A percentile compares a stretch with the other conserved stretches of the same genome.
Evolutionary conservation across 1,140 invertebrate genomes (phyloP).

Genomic region (Meteorus sp.): DNA sequence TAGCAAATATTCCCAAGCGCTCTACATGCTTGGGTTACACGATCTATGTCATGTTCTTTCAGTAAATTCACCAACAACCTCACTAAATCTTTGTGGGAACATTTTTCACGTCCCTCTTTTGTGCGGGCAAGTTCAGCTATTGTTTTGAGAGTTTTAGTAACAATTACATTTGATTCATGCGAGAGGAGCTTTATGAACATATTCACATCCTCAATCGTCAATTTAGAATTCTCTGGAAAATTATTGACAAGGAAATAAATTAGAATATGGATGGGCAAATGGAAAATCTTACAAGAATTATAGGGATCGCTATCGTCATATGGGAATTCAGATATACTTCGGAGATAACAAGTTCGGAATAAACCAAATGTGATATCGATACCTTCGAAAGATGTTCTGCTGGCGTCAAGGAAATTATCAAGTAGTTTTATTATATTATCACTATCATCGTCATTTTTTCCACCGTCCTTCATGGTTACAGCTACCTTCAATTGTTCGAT

Average conservation of each 20-base stretch:
- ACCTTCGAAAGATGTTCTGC: constrained; percentile 37
- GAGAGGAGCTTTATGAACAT: constrained; percentile 43
- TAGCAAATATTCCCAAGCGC: constrained; percentile 87
- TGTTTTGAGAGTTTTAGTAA: constrained; percentile 60
- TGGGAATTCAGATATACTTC: background rate
- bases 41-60: constrained; percentile 55
- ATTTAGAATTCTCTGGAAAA: constrained; percentile 37
- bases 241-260: too few relatives aligned
- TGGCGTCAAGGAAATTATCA: constrained; percentile 36
- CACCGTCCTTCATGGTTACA: constrained; percentile 28
- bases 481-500: constrained; percentile 32
- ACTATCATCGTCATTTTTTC: constrained; percentile 12
- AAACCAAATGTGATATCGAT: constrained; percentile 4
- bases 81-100: constrained; percentile 65
- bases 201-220: constrained; percentile 43
- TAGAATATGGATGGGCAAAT: too few relatives aligned
- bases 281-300: background rate
- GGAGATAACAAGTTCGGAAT: too few relatives aligned
- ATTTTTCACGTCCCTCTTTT: constrained; percentile 67
- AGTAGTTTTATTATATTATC: constrained; percentile 37
- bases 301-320: background rate
- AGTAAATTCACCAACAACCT: constrained; percentile 62
- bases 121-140: constrained; percentile 75
- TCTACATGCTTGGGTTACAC: constrained; percentile 73
- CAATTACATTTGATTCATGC: constrained; percentile 40